phyloP scores from a whole-genome alignment of 2,113 vertebrate species.

The Colossoma macropomum region DNA sequence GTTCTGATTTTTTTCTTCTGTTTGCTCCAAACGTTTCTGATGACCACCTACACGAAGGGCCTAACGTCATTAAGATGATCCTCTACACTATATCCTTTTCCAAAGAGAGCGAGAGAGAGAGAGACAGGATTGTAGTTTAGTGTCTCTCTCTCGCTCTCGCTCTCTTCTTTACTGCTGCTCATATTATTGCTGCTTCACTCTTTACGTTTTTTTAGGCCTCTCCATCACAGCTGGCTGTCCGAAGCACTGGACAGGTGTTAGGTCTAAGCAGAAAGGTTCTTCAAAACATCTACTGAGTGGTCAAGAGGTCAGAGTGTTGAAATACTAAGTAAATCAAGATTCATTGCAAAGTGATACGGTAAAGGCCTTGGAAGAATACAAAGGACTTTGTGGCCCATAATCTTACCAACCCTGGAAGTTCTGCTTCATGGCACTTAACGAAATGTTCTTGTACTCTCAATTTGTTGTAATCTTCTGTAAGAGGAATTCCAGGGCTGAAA shows the following conservation, averaged over 20 bases:
- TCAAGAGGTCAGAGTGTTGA: constrained; percentile 18
- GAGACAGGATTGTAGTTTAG: constrained; percentile 40
- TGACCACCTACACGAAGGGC: constrained; percentile 34
- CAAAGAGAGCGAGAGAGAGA: neutral
- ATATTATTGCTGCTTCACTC: constrained; percentile 64
- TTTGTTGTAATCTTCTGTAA: constrained; percentile 26
- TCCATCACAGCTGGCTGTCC: constrained; percentile 25
- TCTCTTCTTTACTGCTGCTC: constrained; percentile 64
- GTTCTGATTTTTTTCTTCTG: constrained; percentile 12
- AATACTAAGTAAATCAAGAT: constrained; percentile 22
- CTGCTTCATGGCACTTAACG: constrained; percentile 55
- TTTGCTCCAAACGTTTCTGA: constrained; percentile 27
- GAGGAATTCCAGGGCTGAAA: constrained; percentile 48
- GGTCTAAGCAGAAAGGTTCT: constrained; percentile 38
- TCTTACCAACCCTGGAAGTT: constrained; percentile 39
- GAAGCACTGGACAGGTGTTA: constrained; percentile 10
- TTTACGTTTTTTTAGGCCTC: constrained; percentile 54
- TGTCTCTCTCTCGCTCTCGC: neutral
- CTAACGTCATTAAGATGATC: constrained; percentile 13
- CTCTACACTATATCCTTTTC: constrained; percentile 21
- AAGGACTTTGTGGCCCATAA: constrained; percentile 20
- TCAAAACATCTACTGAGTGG: neutral
- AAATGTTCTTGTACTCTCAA: constrained; percentile 1
- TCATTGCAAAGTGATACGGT: neutral
- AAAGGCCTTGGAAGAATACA: constrained; percentile 4